Percentiles rank a stretch among this genome's conserved stretches.
Evolutionary conservation across 1,140 invertebrate species (phyloP).

Genomic region (Antheraea pernyi): DNA sequence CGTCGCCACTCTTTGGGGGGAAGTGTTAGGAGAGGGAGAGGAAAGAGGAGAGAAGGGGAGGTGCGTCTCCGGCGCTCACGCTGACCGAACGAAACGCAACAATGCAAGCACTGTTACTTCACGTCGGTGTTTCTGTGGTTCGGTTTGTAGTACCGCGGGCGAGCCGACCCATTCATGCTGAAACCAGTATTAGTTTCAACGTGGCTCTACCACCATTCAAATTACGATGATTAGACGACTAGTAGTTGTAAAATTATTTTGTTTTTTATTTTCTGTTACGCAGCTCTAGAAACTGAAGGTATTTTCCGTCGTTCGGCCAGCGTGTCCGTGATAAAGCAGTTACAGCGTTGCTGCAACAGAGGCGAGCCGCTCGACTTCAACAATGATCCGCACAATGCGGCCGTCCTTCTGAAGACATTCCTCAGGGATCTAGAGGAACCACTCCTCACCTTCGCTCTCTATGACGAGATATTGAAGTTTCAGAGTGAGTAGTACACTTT

Average conservation of each 20-base stretch:
- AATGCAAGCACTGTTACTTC: too few species aligned
- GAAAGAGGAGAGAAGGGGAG: too few species aligned
- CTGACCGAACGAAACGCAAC: too few species aligned
- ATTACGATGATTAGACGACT: too few species aligned
- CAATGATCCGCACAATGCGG: conserved; percentile 93
- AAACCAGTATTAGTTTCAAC: too few species aligned
- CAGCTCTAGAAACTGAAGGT: conserved; percentile 96
- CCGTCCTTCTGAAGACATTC: conserved; percentile 97
- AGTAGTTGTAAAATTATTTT: background rate
- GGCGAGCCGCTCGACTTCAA: conserved; percentile 90
- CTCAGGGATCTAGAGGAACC: conserved; percentile 96
- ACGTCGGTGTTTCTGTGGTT: too few species aligned
- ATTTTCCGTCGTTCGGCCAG: conserved; percentile 96
- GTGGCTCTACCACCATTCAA: too few species aligned
- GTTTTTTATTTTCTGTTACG: conserved; percentile 40
- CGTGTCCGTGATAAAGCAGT: conserved; percentile 89
- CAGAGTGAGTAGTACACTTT: conserved; percentile 92
- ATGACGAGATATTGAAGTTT: conserved; percentile 96
- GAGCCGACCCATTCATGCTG: too few species aligned
- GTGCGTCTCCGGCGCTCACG: too few species aligned
- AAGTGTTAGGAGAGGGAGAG: too few species aligned
- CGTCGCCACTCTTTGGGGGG: too few species aligned
- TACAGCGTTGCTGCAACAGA: conserved; percentile 91
- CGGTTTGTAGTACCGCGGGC: too few species aligned
- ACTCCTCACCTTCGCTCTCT: conserved; percentile 95